Evolutionary conservation across 2,797 vertebrate genomes (phyloP).

Genomic region (Enteromius argenteus): DNA sequence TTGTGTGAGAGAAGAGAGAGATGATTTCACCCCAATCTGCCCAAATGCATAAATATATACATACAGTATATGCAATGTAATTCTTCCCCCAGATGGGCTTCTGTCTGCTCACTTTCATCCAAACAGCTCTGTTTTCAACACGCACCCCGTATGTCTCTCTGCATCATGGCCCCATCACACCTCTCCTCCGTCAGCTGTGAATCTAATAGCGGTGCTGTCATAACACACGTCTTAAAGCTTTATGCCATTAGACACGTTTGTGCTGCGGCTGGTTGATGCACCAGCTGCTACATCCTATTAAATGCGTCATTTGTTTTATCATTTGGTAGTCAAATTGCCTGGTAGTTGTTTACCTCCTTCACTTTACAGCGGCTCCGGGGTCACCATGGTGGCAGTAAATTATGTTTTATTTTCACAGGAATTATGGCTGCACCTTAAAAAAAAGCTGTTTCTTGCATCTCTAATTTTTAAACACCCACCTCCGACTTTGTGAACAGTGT

Average conservation of each 20-base stretch:
- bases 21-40: not conserved
- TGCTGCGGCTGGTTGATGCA: constrained; percentile 33
- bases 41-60: not conserved
- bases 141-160: not conserved
- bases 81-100: constrained; percentile 15
- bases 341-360: constrained; percentile 33
- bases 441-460: constrained; percentile 33
- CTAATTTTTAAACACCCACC: constrained; percentile 37
- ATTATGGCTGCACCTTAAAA: constrained; percentile 21
- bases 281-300: constrained; percentile 52
- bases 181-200: constrained; percentile 24
- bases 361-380: constrained; percentile 16
- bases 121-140: not conserved
- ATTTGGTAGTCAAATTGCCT: constrained; percentile 44
- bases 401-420: constrained; percentile 40
- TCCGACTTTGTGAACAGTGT: not conserved
- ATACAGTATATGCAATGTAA: not conserved
- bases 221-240: constrained; percentile 33
- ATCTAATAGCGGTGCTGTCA: constrained; percentile 28
- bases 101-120: constrained; percentile 8
- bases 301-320: constrained; percentile 47
- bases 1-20: not conserved
- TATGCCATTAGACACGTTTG: constrained; percentile 29
- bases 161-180: constrained; percentile 19
- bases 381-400: constrained; percentile 42